Base-by-base conservation (phyloP, 2,888 invertebrate species). In the Pterostichus niger region DNA sequence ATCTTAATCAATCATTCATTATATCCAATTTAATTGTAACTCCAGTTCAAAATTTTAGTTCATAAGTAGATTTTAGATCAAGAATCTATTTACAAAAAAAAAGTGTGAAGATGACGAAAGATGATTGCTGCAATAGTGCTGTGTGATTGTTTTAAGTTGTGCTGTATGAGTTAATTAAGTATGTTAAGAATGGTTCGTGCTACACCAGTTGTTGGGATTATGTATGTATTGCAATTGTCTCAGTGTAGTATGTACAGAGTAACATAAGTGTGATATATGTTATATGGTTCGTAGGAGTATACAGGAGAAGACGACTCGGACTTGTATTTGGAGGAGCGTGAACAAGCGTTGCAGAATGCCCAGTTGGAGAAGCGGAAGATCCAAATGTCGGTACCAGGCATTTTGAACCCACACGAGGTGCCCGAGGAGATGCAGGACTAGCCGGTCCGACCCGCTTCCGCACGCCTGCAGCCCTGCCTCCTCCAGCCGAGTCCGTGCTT, bases 221-320 rank as follows among this genome's bases (percentile, higher is more conserved):
- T 59, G 59, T 59, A 59, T 59, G 59, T 59, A 59, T 59, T 59
- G 24, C 17, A 64, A 64, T 33, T 49, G 31, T 13, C 4, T 6
- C 33, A 64, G n/a, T 64, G 59, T 59, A 24, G 59, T 59, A 24
- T 59, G 59, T 59, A 31, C 17, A 7, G 6, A 59, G 40, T 54
- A 54, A 13, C 24, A 13, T 59, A 56, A 35, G 0, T 33, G 52
- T 77, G 11, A 78, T 71, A 49, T 49, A 17, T 52, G 52, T 52
- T 59, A 76, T 81, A 61, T 85, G 24, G 83, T 79, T 89, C 91
- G 4, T 90, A 99, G 99, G 99, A 99, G 92, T 98, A 97, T 90
- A 98, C 98, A 35, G 99, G 99, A 61, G 98, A 98, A 90, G 99
- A 99, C 89, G 98, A 99, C 91, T 95, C 97, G 84, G 99, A 99